Conservation (phyloP, 2,888 invertebrate genomes). For the Chrysotoxum bicinctum region DNA sequence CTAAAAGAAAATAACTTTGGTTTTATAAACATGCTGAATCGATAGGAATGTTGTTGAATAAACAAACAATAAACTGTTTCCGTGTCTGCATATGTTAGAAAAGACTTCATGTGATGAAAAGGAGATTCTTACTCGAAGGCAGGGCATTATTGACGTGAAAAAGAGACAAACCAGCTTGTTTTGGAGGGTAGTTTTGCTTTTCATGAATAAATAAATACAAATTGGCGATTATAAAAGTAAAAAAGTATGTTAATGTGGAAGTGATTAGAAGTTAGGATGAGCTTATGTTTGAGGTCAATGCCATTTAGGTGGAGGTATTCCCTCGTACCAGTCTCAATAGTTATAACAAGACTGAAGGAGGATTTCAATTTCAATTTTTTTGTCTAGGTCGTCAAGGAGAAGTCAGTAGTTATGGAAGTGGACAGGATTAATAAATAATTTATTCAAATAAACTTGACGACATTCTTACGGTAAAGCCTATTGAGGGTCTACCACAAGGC, state of each 20-base stretch:
- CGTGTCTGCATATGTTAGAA: constrained; percentile 30
- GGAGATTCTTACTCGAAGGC: constrained; percentile 32
- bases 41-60: constrained; percentile 64
- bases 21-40: constrained; percentile 64
- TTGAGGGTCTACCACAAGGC: constrained; percentile 15
- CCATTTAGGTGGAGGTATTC: constrained; percentile 47
- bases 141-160: constrained; percentile 16
- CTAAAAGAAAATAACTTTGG: constrained; percentile 1
- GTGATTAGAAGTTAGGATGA: constrained; percentile 58
- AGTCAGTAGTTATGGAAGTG: constrained; percentile 20
- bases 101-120: constrained; percentile 27
- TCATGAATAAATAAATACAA: constrained; percentile 65
- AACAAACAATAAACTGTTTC: constrained; percentile 52
- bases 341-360: constrained; percentile 4
- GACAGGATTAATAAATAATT: constrained; percentile 41
- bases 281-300: constrained; percentile 71
- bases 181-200: constrained; percentile 31
- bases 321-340: constrained; percentile 67
- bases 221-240: constrained; percentile 33
- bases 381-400: constrained; percentile 40
- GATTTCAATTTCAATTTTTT: constrained; percentile 11
- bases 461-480: constrained; percentile 22
- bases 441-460: constrained; percentile 22
- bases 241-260: constrained; percentile 64
- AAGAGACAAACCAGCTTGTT: constrained; percentile 14